Base-by-base conservation (phyloP, 2,888 invertebrate species). In the Himalopsyche kuldschensis region DNA sequence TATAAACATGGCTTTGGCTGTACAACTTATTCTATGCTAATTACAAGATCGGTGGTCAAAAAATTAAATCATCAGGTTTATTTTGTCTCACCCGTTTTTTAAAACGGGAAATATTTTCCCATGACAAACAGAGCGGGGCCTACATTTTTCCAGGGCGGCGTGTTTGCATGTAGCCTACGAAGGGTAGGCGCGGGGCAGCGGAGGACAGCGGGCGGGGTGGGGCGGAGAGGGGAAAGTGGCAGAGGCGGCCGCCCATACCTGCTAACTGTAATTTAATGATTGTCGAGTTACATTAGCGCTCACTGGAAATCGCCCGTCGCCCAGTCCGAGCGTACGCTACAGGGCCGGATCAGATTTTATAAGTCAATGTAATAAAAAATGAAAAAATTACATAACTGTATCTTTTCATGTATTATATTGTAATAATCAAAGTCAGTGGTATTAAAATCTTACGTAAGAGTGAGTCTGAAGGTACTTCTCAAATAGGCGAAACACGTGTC, bases 251-350 rank as follows among this genome's bases (percentile, higher is more conserved):
- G 55, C 82, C 82, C 79, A 82, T 79, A 80, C 75, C 81, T 79
- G 76, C 84, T 84, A 85, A 85, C 84, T 85, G 85, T 85, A 85
- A 85, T 85, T 85, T 85, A 83, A 85, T 84, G 85, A 83, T 81
- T 63, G 82, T 55, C 63, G 81, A 76, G 85, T 85, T 81, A 81
- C 83, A 81, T 78, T 78, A 79, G 69, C 55, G 75, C 32, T 55
- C 46, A 55, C 77, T 35, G 24, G 20, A 48, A 48, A 20, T 41
- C 69, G 41, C 55, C 63, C 32, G 47, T 32, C 76, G 31, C 69
- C 79, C 47, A 35, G 41, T 69, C 79, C 63, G n/a, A 31, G 20
- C 32, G n/a, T 47, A 30, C 81, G 31, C 63, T 31, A 17, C 75
- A 55, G 55, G 55, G 55, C 55, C 20, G 55, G 20, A 55, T 55